phyloP scores from a whole-genome alignment of 2,888 invertebrate species.

The Heteropelma amictum region DNA sequence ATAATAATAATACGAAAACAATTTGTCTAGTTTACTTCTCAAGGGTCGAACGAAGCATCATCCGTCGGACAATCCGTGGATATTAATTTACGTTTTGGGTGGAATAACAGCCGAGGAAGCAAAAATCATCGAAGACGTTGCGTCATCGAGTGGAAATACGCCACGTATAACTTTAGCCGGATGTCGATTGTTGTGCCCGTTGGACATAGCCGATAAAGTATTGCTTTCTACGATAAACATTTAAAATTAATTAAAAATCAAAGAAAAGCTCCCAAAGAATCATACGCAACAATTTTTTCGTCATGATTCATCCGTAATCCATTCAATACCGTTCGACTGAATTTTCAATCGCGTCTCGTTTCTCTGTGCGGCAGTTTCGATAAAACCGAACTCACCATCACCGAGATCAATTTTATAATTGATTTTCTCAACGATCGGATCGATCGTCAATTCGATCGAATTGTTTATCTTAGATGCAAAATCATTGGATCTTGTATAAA shows the following conservation, averaged over 20 bases:
- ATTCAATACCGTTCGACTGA: conserved; percentile 39
- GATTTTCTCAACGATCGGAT: conserved; percentile 70
- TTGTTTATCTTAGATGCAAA: conserved; percentile 75
- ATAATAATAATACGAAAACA: background rate
- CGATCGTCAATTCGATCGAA: conserved; percentile 68
- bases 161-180: conserved; percentile 70
- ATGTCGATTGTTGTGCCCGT: conserved; percentile 71
- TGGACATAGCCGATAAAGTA: conserved; percentile 70
- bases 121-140: conserved; percentile 77
- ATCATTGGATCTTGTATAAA: conserved; percentile 80
- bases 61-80: conserved; percentile 82
- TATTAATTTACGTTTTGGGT: conserved; percentile 84
- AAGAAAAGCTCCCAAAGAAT: too few species aligned
- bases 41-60: conserved; percentile 79
- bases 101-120: conserved; percentile 84
- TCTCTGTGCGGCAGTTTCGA: conserved; percentile 39
- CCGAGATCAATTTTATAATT: conserved; percentile 76
- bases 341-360: conserved; percentile 49
- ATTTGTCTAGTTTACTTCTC: conserved; percentile 80
- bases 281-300: background rate
- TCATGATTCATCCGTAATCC: conserved; percentile 37
- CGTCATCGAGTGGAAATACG: conserved; percentile 49
- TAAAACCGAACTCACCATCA: conserved; percentile 48
- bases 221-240: conserved; percentile 66
- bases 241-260: conserved; percentile 42